phyloP scores from a whole-genome alignment of 2,888 invertebrate species.

The Chloromyia formosa region DNA sequence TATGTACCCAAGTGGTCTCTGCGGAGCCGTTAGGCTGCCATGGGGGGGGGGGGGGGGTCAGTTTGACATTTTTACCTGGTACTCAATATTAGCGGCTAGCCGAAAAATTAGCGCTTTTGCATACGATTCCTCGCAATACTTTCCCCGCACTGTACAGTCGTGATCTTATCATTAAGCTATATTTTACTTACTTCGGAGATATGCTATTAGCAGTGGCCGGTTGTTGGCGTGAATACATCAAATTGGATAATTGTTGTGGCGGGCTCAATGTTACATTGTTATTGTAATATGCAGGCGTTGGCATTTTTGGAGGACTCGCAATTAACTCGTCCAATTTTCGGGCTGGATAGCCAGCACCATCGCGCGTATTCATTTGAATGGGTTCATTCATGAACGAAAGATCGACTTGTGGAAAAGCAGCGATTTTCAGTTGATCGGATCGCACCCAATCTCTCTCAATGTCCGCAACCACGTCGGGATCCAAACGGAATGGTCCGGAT shows the following conservation, averaged over 20 bases:
- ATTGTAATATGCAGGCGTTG: conserved; percentile 54
- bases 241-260: conserved; percentile 53
- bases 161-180: too few relatives aligned
- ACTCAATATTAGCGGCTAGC: too few relatives aligned
- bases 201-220: conserved; percentile 44
- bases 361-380: conserved; percentile 66
- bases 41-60: too few relatives aligned
- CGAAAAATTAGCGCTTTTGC: too few relatives aligned
- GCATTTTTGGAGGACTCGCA: conserved; percentile 55
- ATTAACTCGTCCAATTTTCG: conserved; percentile 61
- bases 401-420: conserved; percentile 60
- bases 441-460: conserved; percentile 69
- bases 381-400: conserved; percentile 64
- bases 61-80: too few relatives aligned
- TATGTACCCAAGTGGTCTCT: too few relatives aligned
- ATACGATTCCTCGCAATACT: too few relatives aligned
- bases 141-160: too few relatives aligned
- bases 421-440: conserved; percentile 63
- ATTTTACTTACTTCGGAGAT: conserved; percentile 40
- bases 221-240: conserved; percentile 40
- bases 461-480: conserved; percentile 75
- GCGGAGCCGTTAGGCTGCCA: too few relatives aligned
- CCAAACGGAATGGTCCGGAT: conserved; percentile 81
- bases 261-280: conserved; percentile 57
- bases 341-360: conserved; percentile 63